Conservation (phyloP, 35 echinoderm and acorn worm genomes). For the Ophiothrix spiculata region DNA sequence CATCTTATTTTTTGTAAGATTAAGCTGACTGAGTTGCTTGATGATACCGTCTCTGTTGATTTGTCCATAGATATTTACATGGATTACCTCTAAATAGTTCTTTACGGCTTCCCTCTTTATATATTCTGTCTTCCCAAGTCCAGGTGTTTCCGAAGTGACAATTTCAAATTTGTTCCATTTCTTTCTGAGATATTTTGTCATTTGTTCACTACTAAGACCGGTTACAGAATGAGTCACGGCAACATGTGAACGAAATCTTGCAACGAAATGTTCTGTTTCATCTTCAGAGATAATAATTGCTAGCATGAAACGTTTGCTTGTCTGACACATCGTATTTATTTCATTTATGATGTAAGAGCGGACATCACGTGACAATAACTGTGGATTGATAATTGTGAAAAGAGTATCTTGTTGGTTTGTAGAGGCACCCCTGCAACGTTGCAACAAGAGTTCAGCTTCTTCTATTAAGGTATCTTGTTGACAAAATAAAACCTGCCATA, state of each 20-base stretch:
- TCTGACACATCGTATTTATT: not conserved
- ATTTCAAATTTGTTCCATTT: slow-evolving; percentile 28
- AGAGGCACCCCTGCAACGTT: slow-evolving; percentile 13
- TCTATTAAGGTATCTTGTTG: slow-evolving; percentile 5
- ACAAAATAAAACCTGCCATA: slow-evolving; percentile 29
- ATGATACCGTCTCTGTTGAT: not conserved
- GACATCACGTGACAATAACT: not conserved
- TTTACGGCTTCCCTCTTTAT: not conserved
- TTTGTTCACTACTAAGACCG: not conserved
- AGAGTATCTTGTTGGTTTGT: not conserved
- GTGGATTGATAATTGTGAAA: slow-evolving; percentile 9
- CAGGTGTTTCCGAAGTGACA: slow-evolving; percentile 24
- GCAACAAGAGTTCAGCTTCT: slow-evolving; percentile 16
- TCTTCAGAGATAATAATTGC: slow-evolving; percentile 21
- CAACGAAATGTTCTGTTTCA: not conserved
- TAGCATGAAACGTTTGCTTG: not conserved
- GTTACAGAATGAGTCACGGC: slow-evolving; percentile 4
- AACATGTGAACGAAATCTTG: slow-evolving; percentile 5
- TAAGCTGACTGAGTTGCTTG: not conserved
- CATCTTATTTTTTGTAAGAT: not conserved
- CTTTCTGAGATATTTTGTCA: not conserved
- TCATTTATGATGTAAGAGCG: slow-evolving; percentile 22
- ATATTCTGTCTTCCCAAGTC: slow-evolving; percentile 36
- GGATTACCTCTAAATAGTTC: not conserved
- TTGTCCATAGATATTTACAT: not conserved